Evolutionary conservation across 2,113 vertebrate genomes (phyloP), one percentile per base, ranked within the genome.

Genomic region (Sporophila hypoxantha): DNA sequence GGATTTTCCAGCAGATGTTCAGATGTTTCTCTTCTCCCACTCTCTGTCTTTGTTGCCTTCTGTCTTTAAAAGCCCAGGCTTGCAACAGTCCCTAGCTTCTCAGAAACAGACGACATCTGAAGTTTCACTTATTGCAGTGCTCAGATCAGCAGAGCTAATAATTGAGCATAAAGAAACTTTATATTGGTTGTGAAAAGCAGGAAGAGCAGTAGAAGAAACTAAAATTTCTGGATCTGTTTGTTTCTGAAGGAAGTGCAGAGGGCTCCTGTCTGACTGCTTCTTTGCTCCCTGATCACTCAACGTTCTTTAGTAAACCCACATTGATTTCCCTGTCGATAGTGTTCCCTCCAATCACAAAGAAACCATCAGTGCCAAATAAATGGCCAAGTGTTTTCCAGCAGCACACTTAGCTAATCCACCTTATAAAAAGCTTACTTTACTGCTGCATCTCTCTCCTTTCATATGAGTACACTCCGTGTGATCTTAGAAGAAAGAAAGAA

Each of bases 1-100:
- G 66, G 90, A 79, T 89, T 95, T 94, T 94, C 93, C 53, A 89
- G 87, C 96, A 96, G 95, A 96, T 96, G 97, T 92, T 94, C 95
- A 92, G 94, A 94, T 85, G 87, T 93, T 96, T 93, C 76, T 71
- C 52, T 87, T 82, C 76, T 44, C 57, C 66, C 59, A 61, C 52
- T 74, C 69, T 91, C 59, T 85, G 70, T 82, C 55, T 76, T 89
- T 83, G 44, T 29, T 78, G 34, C 92, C 81, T 88, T 88, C 91
- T 92, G 87, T 87, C 66, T 71, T 91, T 67, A 76, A 93, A 91
- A 90, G 75, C 80, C 53, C 75, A 64, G 37, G 26, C 34, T 85
- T 85, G 44, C 44, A 89, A 93, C 41, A 59, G 29, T 85, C 73
- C 60, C 27, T 77, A 60, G 64, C 27, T 89, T 91, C 52, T 90